Base-by-base conservation (phyloP, 2,797 vertebrate species). In the Acanthurus tractus region DNA sequence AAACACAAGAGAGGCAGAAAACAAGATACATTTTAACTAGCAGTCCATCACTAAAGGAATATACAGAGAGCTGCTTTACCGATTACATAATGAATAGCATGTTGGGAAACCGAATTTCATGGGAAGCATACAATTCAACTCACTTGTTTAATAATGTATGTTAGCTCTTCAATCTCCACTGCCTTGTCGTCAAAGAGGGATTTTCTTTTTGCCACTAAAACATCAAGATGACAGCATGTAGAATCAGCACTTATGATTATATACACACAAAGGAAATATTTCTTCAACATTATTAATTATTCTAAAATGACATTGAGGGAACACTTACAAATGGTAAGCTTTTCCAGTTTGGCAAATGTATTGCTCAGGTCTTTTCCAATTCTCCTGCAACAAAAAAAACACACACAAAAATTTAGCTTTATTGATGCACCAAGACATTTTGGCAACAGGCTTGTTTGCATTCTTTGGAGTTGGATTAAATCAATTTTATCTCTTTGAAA, bases 341-440 rank as follows among this genome's bases (percentile, higher is more conserved):
- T 99, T 93, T 99, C 97, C 93, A 99, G 87, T 92, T 99, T 99
- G 92, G 97, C 96, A 86, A 99, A 99, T 3, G 97, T 99, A 83
- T 98, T 98, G 91, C 97, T 99, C 81, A 99, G 92, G 91, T 99
- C 97, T 91, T 97, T 98, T 67, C 97, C 97, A 86, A 99, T 99
- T 90, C 95, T 96, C 95, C 97, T 99, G 81, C 57, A 88, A 90
- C 22, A 7, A 18, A n/a, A 40, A 78, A 2, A 79, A 45, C 45
- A 82, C 2, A 74, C 40, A 54, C 14, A 80, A 8, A 72, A 23
- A 59, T 42, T 0, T 12, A 56, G 11, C 13, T 23, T 44, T 54
- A 2, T 57, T 67, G 18, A 14, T 9, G 6, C 1, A 67, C 38
- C 38, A 40, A 40, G 11, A 45, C n/a, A 20, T 50, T 50, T 38